phyloP scores from a whole-genome alignment of 2,797 vertebrate species.

The Crenichthys baileyi region DNA sequence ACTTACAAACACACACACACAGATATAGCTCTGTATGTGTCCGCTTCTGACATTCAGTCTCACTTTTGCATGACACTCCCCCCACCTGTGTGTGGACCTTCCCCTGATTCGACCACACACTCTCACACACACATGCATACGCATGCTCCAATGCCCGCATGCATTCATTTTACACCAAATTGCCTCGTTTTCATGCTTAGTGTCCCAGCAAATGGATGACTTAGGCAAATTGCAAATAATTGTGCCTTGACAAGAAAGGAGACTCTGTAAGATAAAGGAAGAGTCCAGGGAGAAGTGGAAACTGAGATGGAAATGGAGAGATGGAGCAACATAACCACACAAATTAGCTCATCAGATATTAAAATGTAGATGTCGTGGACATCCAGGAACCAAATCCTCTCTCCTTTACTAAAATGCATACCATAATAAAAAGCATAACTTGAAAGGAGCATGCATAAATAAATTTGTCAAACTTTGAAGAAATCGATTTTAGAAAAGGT shows the following conservation, averaged over 20 bases:
- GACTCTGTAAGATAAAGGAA: slow-evolving; percentile 84
- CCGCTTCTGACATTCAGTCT: slow-evolving; percentile 88
- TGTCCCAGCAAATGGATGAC: slow-evolving; percentile 99
- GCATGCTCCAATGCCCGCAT: slow-evolving; percentile 78
- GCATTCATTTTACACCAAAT: slow-evolving; percentile 99
- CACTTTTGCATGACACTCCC: slow-evolving; percentile 88
- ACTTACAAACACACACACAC: slow-evolving; percentile 46
- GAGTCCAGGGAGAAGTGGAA: slow-evolving; percentile 68
- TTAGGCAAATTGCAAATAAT: slow-evolving; percentile 99
- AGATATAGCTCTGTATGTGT: slow-evolving; percentile 69
- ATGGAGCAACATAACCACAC: slow-evolving; percentile 94
- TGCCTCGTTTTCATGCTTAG: slow-evolving; percentile 99
- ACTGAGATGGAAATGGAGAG: slow-evolving; percentile 69
- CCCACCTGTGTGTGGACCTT: slow-evolving; percentile 84
- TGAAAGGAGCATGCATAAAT: not conserved
- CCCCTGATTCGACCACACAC: slow-evolving; percentile 78
- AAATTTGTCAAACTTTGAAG: not conserved
- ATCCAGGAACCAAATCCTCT: slow-evolving; percentile 39
- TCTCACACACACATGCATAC: slow-evolving; percentile 40
- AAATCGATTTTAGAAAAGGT: not conserved
- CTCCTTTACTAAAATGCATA: not conserved
- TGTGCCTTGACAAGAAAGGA: slow-evolving; percentile 95
- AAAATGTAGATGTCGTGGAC: slow-evolving; percentile 85
- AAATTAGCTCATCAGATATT: slow-evolving; percentile 93
- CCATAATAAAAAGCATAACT: slow-evolving; percentile 1